A percentile compares a stretch with the other conserved stretches of the same genome.
Evolutionary conservation across 2,113 vertebrate genomes (phyloP).

Genomic region (Tragelaphus buxtoni): DNA sequence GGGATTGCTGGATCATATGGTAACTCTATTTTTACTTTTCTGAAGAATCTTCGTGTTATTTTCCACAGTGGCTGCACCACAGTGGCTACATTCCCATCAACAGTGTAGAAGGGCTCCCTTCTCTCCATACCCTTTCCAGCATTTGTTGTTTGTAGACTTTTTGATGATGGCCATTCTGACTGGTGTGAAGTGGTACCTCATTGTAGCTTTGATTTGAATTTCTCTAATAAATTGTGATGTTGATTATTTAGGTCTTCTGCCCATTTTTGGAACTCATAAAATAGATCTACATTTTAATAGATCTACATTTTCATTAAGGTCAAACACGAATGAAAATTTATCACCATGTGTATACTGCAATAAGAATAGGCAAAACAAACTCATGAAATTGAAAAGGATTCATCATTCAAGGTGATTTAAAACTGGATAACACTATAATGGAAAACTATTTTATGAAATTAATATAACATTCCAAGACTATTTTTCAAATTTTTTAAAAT

Average conservation of each 20-base stretch:
- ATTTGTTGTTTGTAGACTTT: neutral
- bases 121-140: neutral
- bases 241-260: neutral
- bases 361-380: neutral
- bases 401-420: neutral
- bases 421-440: neutral
- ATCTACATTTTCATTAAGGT: neutral
- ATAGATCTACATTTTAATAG: neutral
- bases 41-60: neutral
- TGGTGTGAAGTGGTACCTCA: neutral
- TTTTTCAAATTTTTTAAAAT: neutral
- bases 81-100: neutral
- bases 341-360: neutral
- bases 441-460: neutral
- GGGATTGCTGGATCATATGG: neutral
- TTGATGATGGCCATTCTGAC: neutral
- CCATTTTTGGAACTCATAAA: neutral
- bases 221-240: neutral
- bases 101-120: neutral
- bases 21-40: neutral
- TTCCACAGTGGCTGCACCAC: neutral
- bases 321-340: neutral
- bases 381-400: neutral
- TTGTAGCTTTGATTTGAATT: neutral
- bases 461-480: neutral